These are phyloP conservation scores for Myotis vivesi DNA, from an alignment of 2,797 vertebrate genomes.

Conservation along the genomic window DNA sequence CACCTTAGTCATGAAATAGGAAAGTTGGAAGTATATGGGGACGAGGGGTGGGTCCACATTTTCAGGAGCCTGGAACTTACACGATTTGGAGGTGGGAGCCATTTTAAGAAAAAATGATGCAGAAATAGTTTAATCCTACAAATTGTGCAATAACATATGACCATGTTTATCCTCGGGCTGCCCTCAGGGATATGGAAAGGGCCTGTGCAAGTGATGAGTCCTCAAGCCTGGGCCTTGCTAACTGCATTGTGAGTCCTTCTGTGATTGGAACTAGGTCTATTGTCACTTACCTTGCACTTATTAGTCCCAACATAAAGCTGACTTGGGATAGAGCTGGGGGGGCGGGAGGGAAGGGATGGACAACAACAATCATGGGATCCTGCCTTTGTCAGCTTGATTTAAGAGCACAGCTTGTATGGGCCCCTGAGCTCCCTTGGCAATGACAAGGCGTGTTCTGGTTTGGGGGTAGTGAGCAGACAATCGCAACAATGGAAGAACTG, in stretches of 20 bases:
- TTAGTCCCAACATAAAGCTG: not conserved
- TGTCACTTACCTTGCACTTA: not conserved
- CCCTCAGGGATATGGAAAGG: not conserved
- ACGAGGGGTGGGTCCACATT: not conserved
- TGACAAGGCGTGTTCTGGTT: not conserved
- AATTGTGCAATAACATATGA: not conserved
- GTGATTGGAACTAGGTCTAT: not conserved
- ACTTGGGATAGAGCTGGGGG: not conserved
- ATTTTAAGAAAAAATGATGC: not conserved
- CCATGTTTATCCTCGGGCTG: no score
- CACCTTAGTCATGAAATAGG: not conserved
- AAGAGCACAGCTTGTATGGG: not conserved
- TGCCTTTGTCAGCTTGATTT: constrained; percentile 37
- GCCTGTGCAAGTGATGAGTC: not conserved
- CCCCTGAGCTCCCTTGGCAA: not conserved
- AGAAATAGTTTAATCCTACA: not conserved
- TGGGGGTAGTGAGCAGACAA: not conserved
- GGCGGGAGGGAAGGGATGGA: fast-evolving
- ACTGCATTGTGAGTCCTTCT: not conserved
- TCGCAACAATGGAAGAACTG: not conserved
- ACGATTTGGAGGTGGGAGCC: not conserved
- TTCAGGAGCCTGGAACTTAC: not conserved
- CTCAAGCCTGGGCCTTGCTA: not conserved
- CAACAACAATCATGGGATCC: not conserved
- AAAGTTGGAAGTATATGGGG: not conserved